Evolutionary conservation across 2,113 vertebrate species (phyloP).

Genomic region (Pardalotus punctatus): DNA sequence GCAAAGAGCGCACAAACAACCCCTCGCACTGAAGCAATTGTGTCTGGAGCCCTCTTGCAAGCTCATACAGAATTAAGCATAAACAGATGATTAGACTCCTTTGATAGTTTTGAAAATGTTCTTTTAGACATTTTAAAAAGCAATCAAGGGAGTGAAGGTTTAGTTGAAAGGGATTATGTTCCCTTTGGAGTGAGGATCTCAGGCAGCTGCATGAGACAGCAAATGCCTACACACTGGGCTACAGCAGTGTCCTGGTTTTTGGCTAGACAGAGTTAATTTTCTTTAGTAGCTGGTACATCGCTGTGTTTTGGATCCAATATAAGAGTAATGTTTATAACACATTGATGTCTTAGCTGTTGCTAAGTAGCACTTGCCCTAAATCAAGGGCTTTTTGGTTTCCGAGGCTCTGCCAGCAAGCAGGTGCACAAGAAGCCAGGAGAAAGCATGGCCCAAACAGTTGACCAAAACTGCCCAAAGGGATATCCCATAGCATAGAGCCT

Average conservation of each 20-base stretch:
- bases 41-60: not conserved
- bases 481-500: not conserved
- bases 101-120: not conserved
- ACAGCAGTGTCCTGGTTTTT: not conserved
- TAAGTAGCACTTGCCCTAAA: not conserved
- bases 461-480: not conserved
- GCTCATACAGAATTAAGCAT: not conserved
- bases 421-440: not conserved
- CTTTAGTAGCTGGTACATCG: not conserved
- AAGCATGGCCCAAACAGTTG: not conserved
- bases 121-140: not conserved
- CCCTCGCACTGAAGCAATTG: not conserved
- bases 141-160: not conserved
- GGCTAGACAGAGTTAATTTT: not conserved
- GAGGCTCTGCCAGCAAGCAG: not conserved
- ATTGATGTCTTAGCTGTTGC: not conserved
- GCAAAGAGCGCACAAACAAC: fast-evolving
- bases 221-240: not conserved
- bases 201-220: not conserved
- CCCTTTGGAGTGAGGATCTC: not conserved
- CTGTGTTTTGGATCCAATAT: not conserved
- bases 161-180: not conserved
- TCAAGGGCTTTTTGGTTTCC: not conserved
- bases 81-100: not conserved
- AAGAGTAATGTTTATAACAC: not conserved